Evolutionary conservation across 2,888 invertebrate genomes (phyloP).

Genomic region (Epinotia brunnichana): DNA sequence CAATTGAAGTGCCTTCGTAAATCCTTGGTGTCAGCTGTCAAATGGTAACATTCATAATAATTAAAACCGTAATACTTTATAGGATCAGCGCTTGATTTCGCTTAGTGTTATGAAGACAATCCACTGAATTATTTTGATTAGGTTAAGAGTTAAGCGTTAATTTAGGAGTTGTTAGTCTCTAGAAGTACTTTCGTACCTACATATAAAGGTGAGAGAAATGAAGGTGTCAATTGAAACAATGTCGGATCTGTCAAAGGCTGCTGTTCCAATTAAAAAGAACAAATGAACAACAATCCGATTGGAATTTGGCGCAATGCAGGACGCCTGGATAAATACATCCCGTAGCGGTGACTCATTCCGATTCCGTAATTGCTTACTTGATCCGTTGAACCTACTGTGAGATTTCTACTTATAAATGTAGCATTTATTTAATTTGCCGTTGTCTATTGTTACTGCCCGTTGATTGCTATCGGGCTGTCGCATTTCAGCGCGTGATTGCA

Average conservation of each 20-base stretch:
- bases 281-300: constrained; percentile 70
- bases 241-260: constrained; percentile 53
- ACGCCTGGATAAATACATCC: constrained; percentile 68
- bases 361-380: constrained; percentile 68
- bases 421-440: constrained; percentile 15
- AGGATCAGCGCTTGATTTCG: not conserved
- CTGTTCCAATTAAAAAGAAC: constrained; percentile 69
- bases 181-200: not conserved
- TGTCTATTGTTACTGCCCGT: constrained; percentile 28
- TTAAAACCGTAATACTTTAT: constrained; percentile 6
- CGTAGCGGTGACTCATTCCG: constrained; percentile 70
- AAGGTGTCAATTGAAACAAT: constrained; percentile 23
- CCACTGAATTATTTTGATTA: constrained; percentile 35
- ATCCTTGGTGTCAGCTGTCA: constrained; percentile 46
- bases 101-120: constrained; percentile 56
- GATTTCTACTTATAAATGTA: constrained; percentile 50
- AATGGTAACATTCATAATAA: constrained; percentile 32
- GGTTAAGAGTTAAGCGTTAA: constrained; percentile 3
- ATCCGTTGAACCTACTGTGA: constrained; percentile 58
- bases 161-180: constrained; percentile 3
- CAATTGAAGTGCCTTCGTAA: constrained; percentile 53
- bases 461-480: constrained; percentile 27
- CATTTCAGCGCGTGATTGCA: constrained; percentile 13
- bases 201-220: constrained; percentile 11
- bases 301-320: constrained; percentile 81